Conservation (phyloP, 2,113 vertebrate genomes). For the Vidua macroura region DNA sequence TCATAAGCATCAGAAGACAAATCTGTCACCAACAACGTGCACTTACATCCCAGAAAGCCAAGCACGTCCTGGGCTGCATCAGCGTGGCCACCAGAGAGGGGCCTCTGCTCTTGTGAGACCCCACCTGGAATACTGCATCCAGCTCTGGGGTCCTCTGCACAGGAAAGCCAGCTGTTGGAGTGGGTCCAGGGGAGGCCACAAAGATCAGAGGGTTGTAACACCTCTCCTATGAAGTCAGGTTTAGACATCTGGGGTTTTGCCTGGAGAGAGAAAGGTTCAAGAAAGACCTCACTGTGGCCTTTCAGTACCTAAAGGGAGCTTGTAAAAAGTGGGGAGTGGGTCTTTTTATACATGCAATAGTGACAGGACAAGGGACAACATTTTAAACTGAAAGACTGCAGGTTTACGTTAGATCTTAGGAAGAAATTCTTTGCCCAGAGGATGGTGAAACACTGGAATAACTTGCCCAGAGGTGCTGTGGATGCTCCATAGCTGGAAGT, state of each 20-base stretch:
- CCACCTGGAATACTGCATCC: background rate
- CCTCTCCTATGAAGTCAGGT: background rate
- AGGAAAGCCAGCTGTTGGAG: background rate
- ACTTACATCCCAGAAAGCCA: background rate
- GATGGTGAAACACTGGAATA: background rate
- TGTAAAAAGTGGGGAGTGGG: background rate
- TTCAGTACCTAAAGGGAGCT: background rate
- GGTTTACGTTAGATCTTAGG: background rate
- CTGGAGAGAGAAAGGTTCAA: background rate
- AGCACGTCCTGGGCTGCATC: background rate
- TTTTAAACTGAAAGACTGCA: background rate
- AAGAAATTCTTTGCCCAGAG: background rate
- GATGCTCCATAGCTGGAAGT: background rate
- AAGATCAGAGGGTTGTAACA: background rate
- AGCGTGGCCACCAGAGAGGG: background rate
- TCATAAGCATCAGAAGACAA: background rate
- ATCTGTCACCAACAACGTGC: rapidly evolving
- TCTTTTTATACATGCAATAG: background rate
- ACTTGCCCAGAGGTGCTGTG: background rate
- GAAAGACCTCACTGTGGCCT: background rate
- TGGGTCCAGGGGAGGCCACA: background rate
- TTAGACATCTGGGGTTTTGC: background rate
- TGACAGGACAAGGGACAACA: too few species aligned
- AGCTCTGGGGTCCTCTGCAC: background rate
- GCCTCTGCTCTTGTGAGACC: rapidly evolving